A percentile compares a stretch with the other conserved stretches of the same genome.
Evolutionary conservation across 2,888 invertebrate genomes (phyloP).

Genomic region (Drosophila nr. fundita): DNA sequence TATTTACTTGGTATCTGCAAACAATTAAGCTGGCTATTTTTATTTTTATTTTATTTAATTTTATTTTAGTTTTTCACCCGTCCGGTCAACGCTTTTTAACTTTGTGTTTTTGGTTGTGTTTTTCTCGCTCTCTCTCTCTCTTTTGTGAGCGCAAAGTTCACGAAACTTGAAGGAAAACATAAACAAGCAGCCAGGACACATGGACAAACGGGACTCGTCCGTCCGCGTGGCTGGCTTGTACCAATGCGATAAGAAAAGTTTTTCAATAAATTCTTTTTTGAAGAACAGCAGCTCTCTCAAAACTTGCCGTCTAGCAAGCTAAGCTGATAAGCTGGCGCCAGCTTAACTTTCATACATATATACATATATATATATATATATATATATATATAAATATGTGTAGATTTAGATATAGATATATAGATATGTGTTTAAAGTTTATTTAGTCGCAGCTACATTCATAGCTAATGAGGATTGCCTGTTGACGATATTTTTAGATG

Average conservation of each 20-base stretch:
- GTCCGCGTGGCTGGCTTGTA: slow-evolving; percentile 42
- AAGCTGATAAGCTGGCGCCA: slow-evolving; percentile 73
- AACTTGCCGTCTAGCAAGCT: slow-evolving; percentile 60
- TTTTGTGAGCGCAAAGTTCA: slow-evolving; percentile 61
- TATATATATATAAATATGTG: background rate
- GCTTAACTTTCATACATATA: slow-evolving; percentile 2
- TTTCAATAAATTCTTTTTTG: slow-evolving; percentile 75
- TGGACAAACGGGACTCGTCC: slow-evolving; percentile 40
- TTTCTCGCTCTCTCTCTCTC: background rate
- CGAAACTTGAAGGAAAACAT: slow-evolving; percentile 65
- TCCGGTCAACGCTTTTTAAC: slow-evolving; percentile 36
- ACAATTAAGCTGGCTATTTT: slow-evolving; percentile 70
- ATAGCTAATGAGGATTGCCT: slow-evolving; percentile 66
- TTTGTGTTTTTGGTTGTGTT: slow-evolving; percentile 15
- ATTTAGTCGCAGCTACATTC: slow-evolving; percentile 11
- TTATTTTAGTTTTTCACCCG: slow-evolving; percentile 31
- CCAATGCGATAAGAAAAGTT: slow-evolving; percentile 79
- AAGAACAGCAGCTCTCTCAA: slow-evolving; percentile 62
- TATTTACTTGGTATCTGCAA: slow-evolving; percentile 78
- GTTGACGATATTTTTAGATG: slow-evolving; percentile 58
- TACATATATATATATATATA: background rate
- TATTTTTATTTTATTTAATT: no score
- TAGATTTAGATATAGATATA: background rate
- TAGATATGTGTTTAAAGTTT: background rate
- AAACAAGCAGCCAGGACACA: slow-evolving; percentile 54